Conservation (phyloP, 1,140 invertebrate genomes). For the Psilanteris sp. region DNA sequence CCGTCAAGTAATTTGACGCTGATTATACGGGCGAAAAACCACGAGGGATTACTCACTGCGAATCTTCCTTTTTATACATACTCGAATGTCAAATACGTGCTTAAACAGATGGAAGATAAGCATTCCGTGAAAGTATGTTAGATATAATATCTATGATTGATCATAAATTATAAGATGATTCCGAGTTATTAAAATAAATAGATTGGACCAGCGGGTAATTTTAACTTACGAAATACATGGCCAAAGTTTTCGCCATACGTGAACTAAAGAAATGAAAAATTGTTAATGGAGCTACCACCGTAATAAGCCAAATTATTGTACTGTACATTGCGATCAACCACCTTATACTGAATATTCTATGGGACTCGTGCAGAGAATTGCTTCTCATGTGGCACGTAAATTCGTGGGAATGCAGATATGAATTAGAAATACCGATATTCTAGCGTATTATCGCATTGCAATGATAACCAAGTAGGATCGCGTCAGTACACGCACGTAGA, state of each 20-base stretch:
- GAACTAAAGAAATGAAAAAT: no score
- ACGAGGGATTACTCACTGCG: constrained; percentile 31
- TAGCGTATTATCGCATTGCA: constrained; percentile 15
- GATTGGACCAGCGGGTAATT: constrained; percentile 5
- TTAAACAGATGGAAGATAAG: constrained; percentile 32
- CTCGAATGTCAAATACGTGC: constrained; percentile 28
- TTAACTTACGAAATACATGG: no score
- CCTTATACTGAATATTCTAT: constrained; percentile 10
- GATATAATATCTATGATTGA: constrained; percentile 36
- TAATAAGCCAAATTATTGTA: no score
- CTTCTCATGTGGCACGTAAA: constrained; percentile 37
- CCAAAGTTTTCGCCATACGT: no score
- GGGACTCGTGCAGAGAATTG: constrained; percentile 12
- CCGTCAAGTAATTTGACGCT: constrained; percentile 54
- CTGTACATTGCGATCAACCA: no score
- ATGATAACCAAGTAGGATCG: constrained; percentile 41
- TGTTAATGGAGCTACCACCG: no score
- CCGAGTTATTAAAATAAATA: constrained; percentile 17
- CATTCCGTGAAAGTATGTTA: constrained; percentile 27
- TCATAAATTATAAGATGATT: constrained; percentile 34
- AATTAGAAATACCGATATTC: constrained; percentile 47
- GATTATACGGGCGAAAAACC: constrained; percentile 49
- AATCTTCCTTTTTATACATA: constrained; percentile 21
- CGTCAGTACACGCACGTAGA: constrained; percentile 20
- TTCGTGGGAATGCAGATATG: constrained; percentile 28